A percentile compares a stretch with the other conserved stretches of the same genome.
These are phyloP conservation scores for Dreissena polymorpha DNA, from an alignment of 1,140 invertebrate genomes.

Conservation along the genomic window DNA sequence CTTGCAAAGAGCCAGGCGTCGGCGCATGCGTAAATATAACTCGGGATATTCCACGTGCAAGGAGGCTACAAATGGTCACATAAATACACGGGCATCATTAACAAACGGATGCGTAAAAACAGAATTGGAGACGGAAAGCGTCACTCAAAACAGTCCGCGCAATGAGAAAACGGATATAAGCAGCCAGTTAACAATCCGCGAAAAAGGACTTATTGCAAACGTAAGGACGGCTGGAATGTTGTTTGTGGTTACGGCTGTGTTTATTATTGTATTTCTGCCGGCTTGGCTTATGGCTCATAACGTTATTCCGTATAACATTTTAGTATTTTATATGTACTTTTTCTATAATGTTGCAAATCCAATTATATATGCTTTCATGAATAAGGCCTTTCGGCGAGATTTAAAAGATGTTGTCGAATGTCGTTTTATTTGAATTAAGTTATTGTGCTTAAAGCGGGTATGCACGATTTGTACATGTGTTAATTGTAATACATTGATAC, in stretches of 20 bases:
- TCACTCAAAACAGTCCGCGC: conserved; percentile 41
- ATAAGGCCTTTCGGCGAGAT: conserved; percentile 72
- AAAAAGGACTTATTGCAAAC: conserved; percentile 67
- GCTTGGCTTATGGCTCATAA: conserved; percentile 61
- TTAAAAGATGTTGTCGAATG: conserved; percentile 57
- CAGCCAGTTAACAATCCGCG: conserved; percentile 49
- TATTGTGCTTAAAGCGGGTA: too few species aligned
- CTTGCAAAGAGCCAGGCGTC: conserved; percentile 56
- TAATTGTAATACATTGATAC: too few species aligned
- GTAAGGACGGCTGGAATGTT: conserved; percentile 73
- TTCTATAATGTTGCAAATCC: conserved; percentile 77
- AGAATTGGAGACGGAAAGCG: conserved; percentile 12
- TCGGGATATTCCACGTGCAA: conserved; percentile 50
- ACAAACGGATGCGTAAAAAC: conserved; percentile 54
- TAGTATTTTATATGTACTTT: conserved; percentile 75
- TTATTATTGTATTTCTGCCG: conserved; percentile 74
- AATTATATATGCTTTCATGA: conserved; percentile 78
- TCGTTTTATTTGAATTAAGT: conserved; percentile 12
- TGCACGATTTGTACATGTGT: too few species aligned
- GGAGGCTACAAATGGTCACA: conserved; percentile 32
- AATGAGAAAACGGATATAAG: conserved; percentile 17
- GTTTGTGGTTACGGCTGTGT: conserved; percentile 76
- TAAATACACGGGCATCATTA: conserved; percentile 57
- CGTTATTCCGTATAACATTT: conserved; percentile 58
- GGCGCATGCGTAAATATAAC: conserved; percentile 52